Evolutionary conservation across 2,888 invertebrate genomes (phyloP).

Genomic region (Linnaemya vulpina): DNA sequence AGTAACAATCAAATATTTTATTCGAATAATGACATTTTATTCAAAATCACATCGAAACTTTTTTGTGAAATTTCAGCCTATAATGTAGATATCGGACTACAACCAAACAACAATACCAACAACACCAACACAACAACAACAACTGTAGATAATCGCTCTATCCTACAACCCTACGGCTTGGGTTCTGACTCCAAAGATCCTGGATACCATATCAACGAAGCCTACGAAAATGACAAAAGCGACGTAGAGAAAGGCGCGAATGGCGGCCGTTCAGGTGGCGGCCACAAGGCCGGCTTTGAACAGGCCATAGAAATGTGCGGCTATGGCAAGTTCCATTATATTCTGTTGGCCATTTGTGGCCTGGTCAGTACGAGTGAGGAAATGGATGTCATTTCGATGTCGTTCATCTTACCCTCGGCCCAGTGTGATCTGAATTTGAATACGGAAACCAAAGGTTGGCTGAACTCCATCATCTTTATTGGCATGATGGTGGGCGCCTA

Average conservation of each 20-base stretch:
- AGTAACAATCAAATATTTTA: constrained; percentile 84
- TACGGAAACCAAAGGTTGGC: constrained; percentile 92
- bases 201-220: constrained; percentile 80
- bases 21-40: neutral
- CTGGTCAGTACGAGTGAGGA: constrained; percentile 97
- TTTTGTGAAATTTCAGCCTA: constrained; percentile 85
- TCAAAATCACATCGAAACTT: neutral
- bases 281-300: constrained; percentile 93
- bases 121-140: constrained; percentile 76
- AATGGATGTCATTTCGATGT: constrained; percentile 98
- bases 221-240: constrained; percentile 78
- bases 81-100: constrained; percentile 94
- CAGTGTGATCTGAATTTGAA: constrained; percentile 95
- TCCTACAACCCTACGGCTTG: constrained; percentile 80
- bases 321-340: constrained; percentile 90
- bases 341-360: constrained; percentile 94
- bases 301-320: constrained; percentile 93
- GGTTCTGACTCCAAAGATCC: constrained; percentile 78
- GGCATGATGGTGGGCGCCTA: constrained; percentile 98
- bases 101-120: constrained; percentile 89
- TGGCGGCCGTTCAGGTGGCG: constrained; percentile 82
- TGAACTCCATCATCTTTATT: constrained; percentile 92
- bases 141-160: constrained; percentile 80
- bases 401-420: constrained; percentile 96
- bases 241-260: constrained; percentile 78